Evolutionary conservation across 2,113 vertebrate species (phyloP).

Genomic region (Eleginops maclovinus): DNA sequence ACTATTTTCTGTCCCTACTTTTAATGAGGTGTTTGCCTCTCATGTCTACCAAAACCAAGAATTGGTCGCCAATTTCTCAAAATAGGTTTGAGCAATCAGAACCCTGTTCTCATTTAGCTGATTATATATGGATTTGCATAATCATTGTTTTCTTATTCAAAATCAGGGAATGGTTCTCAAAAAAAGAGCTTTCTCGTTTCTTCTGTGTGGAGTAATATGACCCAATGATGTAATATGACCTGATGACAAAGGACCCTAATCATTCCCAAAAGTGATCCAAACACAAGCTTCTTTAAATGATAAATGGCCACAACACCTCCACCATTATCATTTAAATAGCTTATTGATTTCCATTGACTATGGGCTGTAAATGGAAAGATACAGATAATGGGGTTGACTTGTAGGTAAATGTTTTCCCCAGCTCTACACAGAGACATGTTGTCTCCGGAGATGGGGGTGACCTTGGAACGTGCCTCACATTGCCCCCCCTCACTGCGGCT

Average conservation of each 20-base stretch:
- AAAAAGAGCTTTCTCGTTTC: not conserved
- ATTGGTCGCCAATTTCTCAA: not conserved
- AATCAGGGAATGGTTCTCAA: not conserved
- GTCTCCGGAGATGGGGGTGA: constrained; percentile 35
- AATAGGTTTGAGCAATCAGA: not conserved
- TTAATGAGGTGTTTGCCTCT: too few species aligned
- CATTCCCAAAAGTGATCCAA: not conserved
- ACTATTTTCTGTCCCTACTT: too few species aligned
- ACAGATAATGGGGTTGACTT: constrained; percentile 27
- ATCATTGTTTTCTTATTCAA: not conserved
- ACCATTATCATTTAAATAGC: constrained; percentile 70
- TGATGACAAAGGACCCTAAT: not conserved
- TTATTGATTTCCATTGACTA: constrained; percentile 67
- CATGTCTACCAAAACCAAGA: too few species aligned
- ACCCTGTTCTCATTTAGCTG: not conserved
- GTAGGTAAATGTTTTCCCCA: constrained; percentile 43
- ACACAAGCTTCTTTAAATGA: not conserved
- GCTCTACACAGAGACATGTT: constrained; percentile 1
- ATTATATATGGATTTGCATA: not conserved
- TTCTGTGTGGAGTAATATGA: not conserved
- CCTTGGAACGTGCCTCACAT: constrained; percentile 57
- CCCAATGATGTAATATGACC: not conserved
- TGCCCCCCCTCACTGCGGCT: not conserved
- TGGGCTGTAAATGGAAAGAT: constrained; percentile 35
- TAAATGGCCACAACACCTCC: constrained; percentile 22